Base-by-base conservation (phyloP, 2,113 vertebrate species). In the Noctilio leporinus region DNA sequence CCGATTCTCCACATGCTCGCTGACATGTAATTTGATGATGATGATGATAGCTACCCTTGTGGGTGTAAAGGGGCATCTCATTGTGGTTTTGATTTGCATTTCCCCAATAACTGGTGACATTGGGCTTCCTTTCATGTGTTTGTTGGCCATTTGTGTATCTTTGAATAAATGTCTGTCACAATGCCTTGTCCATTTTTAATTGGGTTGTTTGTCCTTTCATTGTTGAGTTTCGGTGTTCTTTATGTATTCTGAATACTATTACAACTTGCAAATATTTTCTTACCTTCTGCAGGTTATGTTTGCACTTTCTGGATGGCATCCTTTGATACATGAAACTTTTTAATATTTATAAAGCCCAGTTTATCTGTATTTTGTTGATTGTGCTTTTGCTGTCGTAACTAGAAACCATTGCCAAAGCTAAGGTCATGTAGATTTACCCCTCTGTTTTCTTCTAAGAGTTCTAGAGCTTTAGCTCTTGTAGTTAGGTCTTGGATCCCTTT, bases 61-160 rank as follows among this genome's bases (percentile, higher is more conserved):
- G 47, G 72, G 20, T 16, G 1, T 17, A 24, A 38, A 69, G 62
- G 16, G 33, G 9, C 33, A 11, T 76, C 22, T 65, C 47, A 8
- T 43, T 24, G 40, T n/a, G 55, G 55, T 35, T 76, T 28, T 12
- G 22, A 53, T 20, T 19, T 26, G 47, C 47, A 12, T 84, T 43
- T 28, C 20, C 57, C 28, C 45, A 4, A 16, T 26, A 59, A 2
- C 57, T 38, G 20, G 0, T 4, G 69, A 55, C 4, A 2, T 0
- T 5, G 45, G 16, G 38, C 47, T 45, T 77, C 59, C 47, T 30
- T 8, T 35, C 57, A 15, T 8, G 81, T 4, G 30, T 15, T 55
- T 17, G 2, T 57, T 12, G 43, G 43, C 59, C 26, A 62, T 62
- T 62, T 15, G 59, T 30, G 6, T 30, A 62, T 62, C 28, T 62